phyloP scores from a whole-genome alignment of 2,888 invertebrate species.

The Apamea sordens region DNA sequence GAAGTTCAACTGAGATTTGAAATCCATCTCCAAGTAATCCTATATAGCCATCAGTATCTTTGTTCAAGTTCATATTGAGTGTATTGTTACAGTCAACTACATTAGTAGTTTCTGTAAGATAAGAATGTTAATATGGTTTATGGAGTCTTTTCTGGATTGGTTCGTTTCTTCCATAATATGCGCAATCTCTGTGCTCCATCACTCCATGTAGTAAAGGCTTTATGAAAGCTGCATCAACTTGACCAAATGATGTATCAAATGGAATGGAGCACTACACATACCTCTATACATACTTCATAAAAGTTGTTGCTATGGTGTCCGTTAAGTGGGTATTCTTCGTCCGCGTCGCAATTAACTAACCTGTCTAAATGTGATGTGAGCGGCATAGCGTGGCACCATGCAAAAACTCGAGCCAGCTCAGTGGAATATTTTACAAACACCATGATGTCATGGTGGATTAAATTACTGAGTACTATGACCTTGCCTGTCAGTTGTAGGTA shows the following conservation, averaged over 20 bases:
- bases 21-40: conserved; percentile 26
- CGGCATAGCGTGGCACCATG: conserved; percentile 69
- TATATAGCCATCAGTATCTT: conserved; percentile 3
- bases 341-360: conserved; percentile 59
- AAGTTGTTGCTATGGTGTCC: conserved; percentile 57
- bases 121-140: neutral
- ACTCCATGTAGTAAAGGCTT: neutral
- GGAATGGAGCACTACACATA: neutral
- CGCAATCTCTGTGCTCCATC: neutral
- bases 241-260: conserved; percentile 7
- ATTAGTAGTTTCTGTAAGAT: neutral
- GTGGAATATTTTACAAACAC: conserved; percentile 86
- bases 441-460: conserved; percentile 89
- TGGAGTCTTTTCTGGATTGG: neutral
- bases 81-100: conserved; percentile 14
- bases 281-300: neutral
- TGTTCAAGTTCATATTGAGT: conserved; percentile 34
- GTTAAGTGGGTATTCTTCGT: conserved; percentile 34
- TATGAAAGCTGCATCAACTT: neutral
- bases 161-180: neutral
- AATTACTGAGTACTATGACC: conserved; percentile 85
- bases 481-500: conserved; percentile 79
- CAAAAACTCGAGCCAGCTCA: conserved; percentile 81
- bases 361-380: conserved; percentile 65
- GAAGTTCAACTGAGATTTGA: conserved; percentile 22